Percentiles rank a stretch among this genome's conserved stretches.
Conservation (phyloP, 1,140 invertebrate species). For the Trigoniulus corallinus region DNA sequence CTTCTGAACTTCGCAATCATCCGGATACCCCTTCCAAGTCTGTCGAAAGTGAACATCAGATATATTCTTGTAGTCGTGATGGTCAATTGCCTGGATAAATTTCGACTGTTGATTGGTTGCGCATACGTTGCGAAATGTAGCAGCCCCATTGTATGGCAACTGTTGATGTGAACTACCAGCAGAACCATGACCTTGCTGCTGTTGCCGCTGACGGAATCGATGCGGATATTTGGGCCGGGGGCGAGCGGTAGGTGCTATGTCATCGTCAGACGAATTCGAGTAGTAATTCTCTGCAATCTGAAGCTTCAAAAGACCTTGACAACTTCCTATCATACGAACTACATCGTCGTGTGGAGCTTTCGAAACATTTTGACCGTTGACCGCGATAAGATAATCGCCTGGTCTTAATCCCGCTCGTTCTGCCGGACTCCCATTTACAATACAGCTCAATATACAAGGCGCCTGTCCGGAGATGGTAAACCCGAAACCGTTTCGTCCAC, state of each 20-base stretch:
- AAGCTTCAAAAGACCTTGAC: slow-evolving; percentile 55
- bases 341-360: slow-evolving; percentile 82
- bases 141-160: neutral
- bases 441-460: slow-evolving; percentile 74
- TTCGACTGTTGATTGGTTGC: neutral
- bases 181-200: neutral
- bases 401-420: slow-evolving; percentile 67
- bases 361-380: slow-evolving; percentile 75
- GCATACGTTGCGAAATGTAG: neutral
- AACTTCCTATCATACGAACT: slow-evolving; percentile 70
- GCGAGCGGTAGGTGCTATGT: slow-evolving; percentile 33
- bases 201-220: slow-evolving; percentile 23
- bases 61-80: neutral
- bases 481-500: slow-evolving; percentile 71
- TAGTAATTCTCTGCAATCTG: slow-evolving; percentile 73
- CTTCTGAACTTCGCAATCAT: neutral
- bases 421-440: slow-evolving; percentile 65
- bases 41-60: neutral
- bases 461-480: slow-evolving; percentile 88
- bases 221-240: slow-evolving; percentile 41
- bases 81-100: neutral
- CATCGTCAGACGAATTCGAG: slow-evolving; percentile 62
- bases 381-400: slow-evolving; percentile 78
- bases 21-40: neutral
- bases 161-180: neutral